phyloP scores from a whole-genome alignment of 2,888 invertebrate genomes.

The Polyommatus iphigenia region DNA sequence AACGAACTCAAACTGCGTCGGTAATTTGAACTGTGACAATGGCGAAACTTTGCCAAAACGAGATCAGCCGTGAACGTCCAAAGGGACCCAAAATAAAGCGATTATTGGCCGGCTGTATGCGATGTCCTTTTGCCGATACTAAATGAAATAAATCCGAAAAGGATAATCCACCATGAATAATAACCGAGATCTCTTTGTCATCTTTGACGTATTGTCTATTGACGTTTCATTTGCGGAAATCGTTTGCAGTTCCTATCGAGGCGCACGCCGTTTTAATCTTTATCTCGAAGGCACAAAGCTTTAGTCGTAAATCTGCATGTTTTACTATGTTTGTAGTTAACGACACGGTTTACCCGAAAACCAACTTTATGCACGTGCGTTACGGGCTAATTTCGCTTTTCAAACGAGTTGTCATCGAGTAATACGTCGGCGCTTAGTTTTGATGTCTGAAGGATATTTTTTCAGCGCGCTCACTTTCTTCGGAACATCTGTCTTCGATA shows the following conservation, averaged over 20 bases:
- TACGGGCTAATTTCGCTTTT: slow-evolving; percentile 38
- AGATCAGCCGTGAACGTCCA: slow-evolving; percentile 62
- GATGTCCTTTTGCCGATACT: slow-evolving; percentile 61
- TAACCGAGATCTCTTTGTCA: slow-evolving; percentile 71
- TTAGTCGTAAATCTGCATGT: background rate
- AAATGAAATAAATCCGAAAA: slow-evolving; percentile 61
- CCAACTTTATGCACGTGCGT: slow-evolving; percentile 31
- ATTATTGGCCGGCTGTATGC: slow-evolving; percentile 59
- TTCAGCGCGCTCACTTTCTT: slow-evolving; percentile 65
- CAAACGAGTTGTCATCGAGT: slow-evolving; percentile 41
- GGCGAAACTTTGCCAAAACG: slow-evolving; percentile 55
- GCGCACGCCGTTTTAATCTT: slow-evolving; percentile 1
- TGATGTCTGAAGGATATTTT: slow-evolving; percentile 69
- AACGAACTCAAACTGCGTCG: slow-evolving; percentile 55
- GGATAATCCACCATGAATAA: slow-evolving; percentile 77
- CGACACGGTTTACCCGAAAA: slow-evolving; percentile 33
- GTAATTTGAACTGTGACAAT: slow-evolving; percentile 63
- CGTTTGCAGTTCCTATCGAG: background rate
- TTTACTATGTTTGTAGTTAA: slow-evolving; percentile 32
- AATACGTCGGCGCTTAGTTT: slow-evolving; percentile 77
- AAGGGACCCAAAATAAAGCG: slow-evolving; percentile 61
- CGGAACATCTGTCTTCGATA: slow-evolving; percentile 70
- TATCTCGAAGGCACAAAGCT: background rate
- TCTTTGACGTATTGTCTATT: slow-evolving; percentile 69
- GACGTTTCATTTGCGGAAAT: slow-evolving; percentile 48